These are phyloP conservation scores for Pelodiscus sinensis DNA, from an alignment of 2,113 vertebrate species.

Conservation along the genomic window DNA sequence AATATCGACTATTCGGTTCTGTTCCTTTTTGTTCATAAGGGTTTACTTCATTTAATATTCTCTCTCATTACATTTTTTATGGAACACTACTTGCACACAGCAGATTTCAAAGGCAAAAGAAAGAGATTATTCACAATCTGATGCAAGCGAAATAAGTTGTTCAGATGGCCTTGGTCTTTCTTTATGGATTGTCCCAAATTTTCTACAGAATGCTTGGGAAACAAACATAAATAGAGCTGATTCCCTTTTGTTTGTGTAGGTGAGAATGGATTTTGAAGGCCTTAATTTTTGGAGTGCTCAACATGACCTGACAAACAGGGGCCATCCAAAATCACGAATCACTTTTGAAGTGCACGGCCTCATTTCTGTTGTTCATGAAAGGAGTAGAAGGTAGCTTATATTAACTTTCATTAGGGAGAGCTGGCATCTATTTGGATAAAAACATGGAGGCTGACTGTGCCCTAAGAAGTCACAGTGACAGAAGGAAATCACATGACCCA, in stretches of 20 bases:
- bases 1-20: background rate
- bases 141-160: background rate
- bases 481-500: fast-evolving
- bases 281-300: background rate
- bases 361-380: background rate
- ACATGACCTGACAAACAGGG: background rate
- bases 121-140: background rate
- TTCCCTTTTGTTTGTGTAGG: background rate
- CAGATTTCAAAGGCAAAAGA: background rate
- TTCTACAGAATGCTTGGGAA: background rate
- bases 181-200: background rate
- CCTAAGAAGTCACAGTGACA: background rate
- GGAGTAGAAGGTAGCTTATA: background rate
- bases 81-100: background rate
- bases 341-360: background rate
- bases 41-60: conserved; percentile 6
- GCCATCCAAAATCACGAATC: background rate
- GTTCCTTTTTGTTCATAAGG: background rate
- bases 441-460: background rate
- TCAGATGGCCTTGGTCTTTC: background rate
- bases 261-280: background rate
- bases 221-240: background rate
- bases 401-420: background rate
- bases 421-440: conserved; percentile 53
- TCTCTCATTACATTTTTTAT: background rate